Percentiles rank a stretch among this genome's conserved stretches.
Evolutionary conservation across 2,113 vertebrate genomes (phyloP).

Genomic region (Notothenia rossii): DNA sequence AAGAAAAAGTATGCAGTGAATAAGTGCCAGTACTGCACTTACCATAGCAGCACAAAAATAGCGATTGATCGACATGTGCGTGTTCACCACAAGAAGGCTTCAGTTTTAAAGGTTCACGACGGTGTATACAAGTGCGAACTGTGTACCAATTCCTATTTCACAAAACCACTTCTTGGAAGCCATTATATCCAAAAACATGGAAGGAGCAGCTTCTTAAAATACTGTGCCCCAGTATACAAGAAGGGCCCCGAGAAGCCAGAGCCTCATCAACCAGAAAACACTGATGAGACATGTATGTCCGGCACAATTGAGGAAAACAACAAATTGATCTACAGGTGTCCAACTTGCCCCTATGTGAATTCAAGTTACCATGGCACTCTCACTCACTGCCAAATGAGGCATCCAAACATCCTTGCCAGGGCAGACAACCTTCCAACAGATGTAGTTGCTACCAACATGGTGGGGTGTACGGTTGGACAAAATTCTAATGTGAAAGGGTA

Average conservation of each 20-base stretch:
- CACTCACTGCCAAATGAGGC: slow-evolving; percentile 93
- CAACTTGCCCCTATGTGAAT: slow-evolving; percentile 90
- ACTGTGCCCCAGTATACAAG: slow-evolving; percentile 85
- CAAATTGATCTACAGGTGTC: slow-evolving; percentile 86
- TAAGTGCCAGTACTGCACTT: slow-evolving; percentile 89
- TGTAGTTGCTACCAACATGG: slow-evolving; percentile 80
- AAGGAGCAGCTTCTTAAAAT: slow-evolving; percentile 87
- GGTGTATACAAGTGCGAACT: slow-evolving; percentile 87
- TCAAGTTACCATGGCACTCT: slow-evolving; percentile 88
- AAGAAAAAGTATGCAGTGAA: slow-evolving; percentile 83
- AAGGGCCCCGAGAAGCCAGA: slow-evolving; percentile 74
- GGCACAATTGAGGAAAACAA: not conserved
- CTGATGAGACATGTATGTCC: not conserved
- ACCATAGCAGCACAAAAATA: slow-evolving; percentile 86
- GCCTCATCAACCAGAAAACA: slow-evolving; percentile 50
- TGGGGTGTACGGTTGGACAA: slow-evolving; percentile 74
- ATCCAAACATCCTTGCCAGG: slow-evolving; percentile 86
- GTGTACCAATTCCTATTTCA: slow-evolving; percentile 86
- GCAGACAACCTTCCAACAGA: slow-evolving; percentile 88
- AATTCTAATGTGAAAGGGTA: slow-evolving; percentile 88
- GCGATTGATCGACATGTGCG: slow-evolving; percentile 87
- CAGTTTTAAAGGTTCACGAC: slow-evolving; percentile 78
- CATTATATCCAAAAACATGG: slow-evolving; percentile 92
- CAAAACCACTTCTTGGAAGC: slow-evolving; percentile 84
- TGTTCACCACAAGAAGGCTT: slow-evolving; percentile 85